Base-by-base conservation (phyloP, 2,888 invertebrate genomes). In the Napeogenes sylphis region DNA sequence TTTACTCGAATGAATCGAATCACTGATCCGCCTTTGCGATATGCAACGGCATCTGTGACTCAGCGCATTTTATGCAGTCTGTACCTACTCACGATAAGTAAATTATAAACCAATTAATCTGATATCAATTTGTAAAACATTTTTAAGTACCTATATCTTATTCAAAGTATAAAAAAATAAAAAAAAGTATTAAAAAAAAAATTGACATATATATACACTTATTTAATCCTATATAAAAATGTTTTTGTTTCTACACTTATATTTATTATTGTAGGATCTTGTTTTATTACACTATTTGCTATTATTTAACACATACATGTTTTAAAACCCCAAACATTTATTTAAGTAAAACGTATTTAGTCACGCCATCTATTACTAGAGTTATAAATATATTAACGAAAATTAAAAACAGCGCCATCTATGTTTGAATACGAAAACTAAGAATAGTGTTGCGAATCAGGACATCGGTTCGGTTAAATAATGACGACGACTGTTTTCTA, bases 1-100 rank as follows among this genome's bases (percentile, higher is more conserved):
- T 85, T 80, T 73, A 81, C 81, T 87, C 86, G 85, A 74, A 80
- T 82, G 80, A 77, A 72, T 78, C 77, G 78, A 75, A 80, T 81
- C 83, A 84, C 84, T 63, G 85, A 87, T 87, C 63, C 71, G 70
- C 69, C 83, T 85, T 86, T 84, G 80, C 73, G 87, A 87, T 87
- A 82, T 63, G 59, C 56, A 6, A 51, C 64, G 55, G 71, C 5
- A 61, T 51, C 51, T 30, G 77, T 85, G 85, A 85, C 73, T 77
- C 69, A 75, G 79, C 83, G 68, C 70, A 79, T 76, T 13, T 55
- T 46, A 42, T 60, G 47, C 54, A 32, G 45, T 6, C 51, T 51
- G 51, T 56, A 10, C 58, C n/a, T 51, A 72, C 73, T 78, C 78
- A 74, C 79, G 81, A 83, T 80, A 83, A 78, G 79, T 80, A 77